A percentile compares a stretch with the other conserved stretches of the same genome.
These are phyloP conservation scores for Rhinichthys osculus DNA, from an alignment of 2,797 vertebrate genomes.

Conservation along the genomic window DNA sequence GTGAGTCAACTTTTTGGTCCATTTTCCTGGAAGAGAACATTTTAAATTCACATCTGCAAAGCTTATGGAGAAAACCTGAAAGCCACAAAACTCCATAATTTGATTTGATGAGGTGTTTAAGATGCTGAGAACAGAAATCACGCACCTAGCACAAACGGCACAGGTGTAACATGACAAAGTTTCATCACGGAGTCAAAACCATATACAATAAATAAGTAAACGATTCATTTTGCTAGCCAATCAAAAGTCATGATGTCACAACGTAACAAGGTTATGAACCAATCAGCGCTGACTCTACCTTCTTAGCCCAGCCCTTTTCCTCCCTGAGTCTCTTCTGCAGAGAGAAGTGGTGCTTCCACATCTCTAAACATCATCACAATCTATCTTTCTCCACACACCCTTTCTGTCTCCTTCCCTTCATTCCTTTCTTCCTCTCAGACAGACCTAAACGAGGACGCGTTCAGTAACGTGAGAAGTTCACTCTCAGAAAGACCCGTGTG, in stretches of 20 bases:
- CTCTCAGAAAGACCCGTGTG: slow-evolving; percentile 17
- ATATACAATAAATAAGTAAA: neutral
- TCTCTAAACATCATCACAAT: neutral
- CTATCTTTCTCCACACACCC: neutral
- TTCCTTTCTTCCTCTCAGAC: slow-evolving; percentile 7
- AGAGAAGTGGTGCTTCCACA: slow-evolving; percentile 52
- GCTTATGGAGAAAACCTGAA: neutral
- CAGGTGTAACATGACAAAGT: neutral
- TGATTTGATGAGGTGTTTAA: neutral
- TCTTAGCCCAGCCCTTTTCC: slow-evolving; percentile 32
- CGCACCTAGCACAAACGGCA: neutral
- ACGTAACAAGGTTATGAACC: slow-evolving; percentile 3
- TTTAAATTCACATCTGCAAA: neutral
- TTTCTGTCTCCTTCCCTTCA: neutral
- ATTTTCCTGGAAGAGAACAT: neutral
- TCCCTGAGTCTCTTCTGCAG: slow-evolving; percentile 47
- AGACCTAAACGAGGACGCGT: slow-evolving; percentile 7
- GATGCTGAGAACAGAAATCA: neutral
- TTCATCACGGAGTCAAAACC: neutral
- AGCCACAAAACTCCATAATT: neutral
- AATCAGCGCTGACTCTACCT: slow-evolving; percentile 45
- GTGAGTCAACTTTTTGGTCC: neutral
- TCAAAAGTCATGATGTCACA: slow-evolving; percentile 9
- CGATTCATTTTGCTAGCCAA: neutral
- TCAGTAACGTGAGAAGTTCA: slow-evolving; percentile 35